phyloP scores from a whole-genome alignment of 2,113 vertebrate species.

The Myotis yumanensis region DNA sequence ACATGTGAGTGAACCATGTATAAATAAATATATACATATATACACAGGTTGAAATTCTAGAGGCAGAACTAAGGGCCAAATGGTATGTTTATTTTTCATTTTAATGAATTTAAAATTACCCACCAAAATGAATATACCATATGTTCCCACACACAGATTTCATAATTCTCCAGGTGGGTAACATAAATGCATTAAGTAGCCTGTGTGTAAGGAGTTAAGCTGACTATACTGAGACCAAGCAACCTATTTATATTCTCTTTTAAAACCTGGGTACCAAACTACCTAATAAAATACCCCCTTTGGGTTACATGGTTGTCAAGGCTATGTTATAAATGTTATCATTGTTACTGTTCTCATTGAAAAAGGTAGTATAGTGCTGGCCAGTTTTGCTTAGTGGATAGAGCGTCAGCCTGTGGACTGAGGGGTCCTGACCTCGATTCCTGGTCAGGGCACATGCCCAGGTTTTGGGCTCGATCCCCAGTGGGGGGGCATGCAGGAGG shows the following conservation, averaged over 20 bases:
- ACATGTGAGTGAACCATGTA: neutral
- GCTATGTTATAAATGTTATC: neutral
- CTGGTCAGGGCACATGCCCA: no score
- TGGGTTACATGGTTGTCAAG: neutral
- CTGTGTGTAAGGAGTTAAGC: neutral
- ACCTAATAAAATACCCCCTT: neutral
- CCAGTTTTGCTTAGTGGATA: no score
- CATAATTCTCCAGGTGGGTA: neutral
- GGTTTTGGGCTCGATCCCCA: no score
- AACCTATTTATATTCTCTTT: neutral
- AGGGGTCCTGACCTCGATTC: no score
- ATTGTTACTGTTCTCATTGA: neutral
- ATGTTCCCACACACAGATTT: neutral
- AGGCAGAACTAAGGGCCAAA: neutral
- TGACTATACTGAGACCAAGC: neutral
- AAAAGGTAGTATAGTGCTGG: neutral
- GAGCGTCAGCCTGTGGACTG: no score
- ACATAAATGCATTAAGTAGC: neutral
- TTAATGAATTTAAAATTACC: neutral
- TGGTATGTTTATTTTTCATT: neutral
- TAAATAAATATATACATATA: neutral
- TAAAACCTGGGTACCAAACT: neutral
- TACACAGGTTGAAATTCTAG: neutral
- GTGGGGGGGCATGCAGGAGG: no score
- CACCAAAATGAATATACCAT: neutral